Evolutionary conservation across 2,888 invertebrate species (phyloP).

Genomic region (Euclidia mi): DNA sequence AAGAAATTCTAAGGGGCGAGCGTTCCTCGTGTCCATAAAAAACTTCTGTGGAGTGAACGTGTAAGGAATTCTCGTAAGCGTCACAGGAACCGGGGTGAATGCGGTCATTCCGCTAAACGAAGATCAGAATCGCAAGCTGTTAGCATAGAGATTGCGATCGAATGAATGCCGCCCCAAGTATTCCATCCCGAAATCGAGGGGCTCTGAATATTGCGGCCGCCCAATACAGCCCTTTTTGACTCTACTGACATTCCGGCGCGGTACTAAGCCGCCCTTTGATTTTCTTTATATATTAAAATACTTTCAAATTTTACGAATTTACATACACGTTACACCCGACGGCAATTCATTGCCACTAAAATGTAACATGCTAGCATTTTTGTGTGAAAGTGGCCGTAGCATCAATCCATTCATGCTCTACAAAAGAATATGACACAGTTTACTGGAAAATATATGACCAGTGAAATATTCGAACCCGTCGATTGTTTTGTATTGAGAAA

Average conservation of each 20-base stretch:
- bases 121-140: conserved; percentile 90
- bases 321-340: conserved; percentile 58
- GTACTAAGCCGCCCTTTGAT: conserved; percentile 81
- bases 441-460: conserved; percentile 69
- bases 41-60: conserved; percentile 84
- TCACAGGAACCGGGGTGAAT: conserved; percentile 85
- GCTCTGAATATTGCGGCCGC: conserved; percentile 84
- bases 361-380: conserved; percentile 54
- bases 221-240: conserved; percentile 83
- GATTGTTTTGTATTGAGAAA: conserved; percentile 83
- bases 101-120: conserved; percentile 90
- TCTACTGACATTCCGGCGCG: conserved; percentile 79
- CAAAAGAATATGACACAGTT: conserved; percentile 71
- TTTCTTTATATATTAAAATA: conserved; percentile 75
- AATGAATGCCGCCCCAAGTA: conserved; percentile 87
- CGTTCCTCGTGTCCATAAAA: conserved; percentile 83
- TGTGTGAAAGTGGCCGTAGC: conserved; percentile 54
- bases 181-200: conserved; percentile 87
- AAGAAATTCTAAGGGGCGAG: conserved; percentile 77
- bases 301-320: conserved; percentile 69
- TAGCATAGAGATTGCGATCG: conserved; percentile 90
- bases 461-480: conserved; percentile 75
- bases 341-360: conserved; percentile 59
- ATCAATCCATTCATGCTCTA: conserved; percentile 62
- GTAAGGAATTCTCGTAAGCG: conserved; percentile 84